Base-by-base conservation (phyloP, 2,797 vertebrate species). In the Fratercula arctica region DNA sequence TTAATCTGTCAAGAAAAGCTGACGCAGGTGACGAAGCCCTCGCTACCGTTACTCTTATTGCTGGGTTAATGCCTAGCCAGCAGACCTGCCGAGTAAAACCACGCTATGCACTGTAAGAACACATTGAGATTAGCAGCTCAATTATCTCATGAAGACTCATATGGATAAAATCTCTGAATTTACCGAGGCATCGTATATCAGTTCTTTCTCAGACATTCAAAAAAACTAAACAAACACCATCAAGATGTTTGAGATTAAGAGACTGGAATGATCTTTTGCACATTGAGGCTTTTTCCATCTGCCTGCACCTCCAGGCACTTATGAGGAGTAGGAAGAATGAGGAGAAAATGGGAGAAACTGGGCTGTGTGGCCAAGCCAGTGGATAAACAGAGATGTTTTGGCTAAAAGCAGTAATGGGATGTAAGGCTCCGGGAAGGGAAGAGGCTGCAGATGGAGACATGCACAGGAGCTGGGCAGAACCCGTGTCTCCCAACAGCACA, bases 401-500 rank as follows among this genome's bases (percentile, higher is more conserved):
- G 33, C 33, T 11, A 21, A 28, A 50, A 79, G 28, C 51, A 53
- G 17, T 3, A 16, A 24, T 0, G 8, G 2, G 56, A 48, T 7
- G 6, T 5, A 26, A 33, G 2, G 2, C 31, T 15, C 11, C 0
- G 57, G 31, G 57, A 37, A 31, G 50, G 63, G 41, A 74, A 11
- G 57, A 28, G 37, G 11, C 17, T 24, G 31, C 46, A 15, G 60
- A 8, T 3, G 24, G 16, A 33, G 41, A 15, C 28, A 33, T 0
- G 1, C 5, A 2, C 7, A 19, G 37, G 29, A 63, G 6, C 28
- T 1, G 48, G 73, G 84, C 59, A 85, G 33, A 28, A 33, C 39
- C 45, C 2, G 21, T 1, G 1, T 39, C 48, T 43, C 79, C 50
- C 39, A 6, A 6, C 4, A 4, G 35, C 35, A 21, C 4, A 0